phyloP scores from a whole-genome alignment of 2,797 vertebrate species.

The Microctenopoma lineatum region DNA sequence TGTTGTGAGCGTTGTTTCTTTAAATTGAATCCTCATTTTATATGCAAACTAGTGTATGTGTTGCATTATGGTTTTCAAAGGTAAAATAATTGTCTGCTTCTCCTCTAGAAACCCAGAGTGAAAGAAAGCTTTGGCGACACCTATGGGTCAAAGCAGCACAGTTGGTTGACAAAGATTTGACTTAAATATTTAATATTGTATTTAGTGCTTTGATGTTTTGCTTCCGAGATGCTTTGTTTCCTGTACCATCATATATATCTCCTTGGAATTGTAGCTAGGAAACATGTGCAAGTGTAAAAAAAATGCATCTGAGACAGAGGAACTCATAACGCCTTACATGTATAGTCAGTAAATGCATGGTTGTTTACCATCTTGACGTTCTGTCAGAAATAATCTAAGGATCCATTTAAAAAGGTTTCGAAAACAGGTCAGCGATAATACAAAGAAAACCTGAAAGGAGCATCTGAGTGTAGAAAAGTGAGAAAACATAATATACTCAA shows the following conservation, averaged over 20 bases:
- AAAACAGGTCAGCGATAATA: neutral
- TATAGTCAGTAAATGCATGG: neutral
- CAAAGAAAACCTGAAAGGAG: neutral
- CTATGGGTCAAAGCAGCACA: constrained; percentile 49
- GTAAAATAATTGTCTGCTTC: neutral
- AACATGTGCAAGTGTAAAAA: neutral
- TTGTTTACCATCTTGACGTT: constrained; percentile 3
- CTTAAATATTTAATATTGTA: neutral
- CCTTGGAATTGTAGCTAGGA: neutral
- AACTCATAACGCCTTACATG: neutral
- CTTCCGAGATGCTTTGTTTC: neutral
- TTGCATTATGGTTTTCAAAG: constrained; percentile 38
- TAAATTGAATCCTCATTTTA: constrained; percentile 15
- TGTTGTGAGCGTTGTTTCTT: constrained; percentile 9
- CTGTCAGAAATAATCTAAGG: constrained; percentile 9
- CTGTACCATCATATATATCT: neutral
- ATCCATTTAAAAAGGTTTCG: neutral
- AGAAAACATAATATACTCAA: constrained; percentile 7
- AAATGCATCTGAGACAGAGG: neutral
- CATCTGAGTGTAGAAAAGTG: neutral
- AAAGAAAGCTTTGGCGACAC: constrained; percentile 63
- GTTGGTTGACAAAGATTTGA: neutral
- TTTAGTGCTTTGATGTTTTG: neutral
- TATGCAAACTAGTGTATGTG: constrained; percentile 29
- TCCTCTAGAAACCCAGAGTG: neutral